These are phyloP conservation scores for Cebidichthys violaceus DNA, from an alignment of 2,113 vertebrate species.

Conservation along the genomic window DNA sequence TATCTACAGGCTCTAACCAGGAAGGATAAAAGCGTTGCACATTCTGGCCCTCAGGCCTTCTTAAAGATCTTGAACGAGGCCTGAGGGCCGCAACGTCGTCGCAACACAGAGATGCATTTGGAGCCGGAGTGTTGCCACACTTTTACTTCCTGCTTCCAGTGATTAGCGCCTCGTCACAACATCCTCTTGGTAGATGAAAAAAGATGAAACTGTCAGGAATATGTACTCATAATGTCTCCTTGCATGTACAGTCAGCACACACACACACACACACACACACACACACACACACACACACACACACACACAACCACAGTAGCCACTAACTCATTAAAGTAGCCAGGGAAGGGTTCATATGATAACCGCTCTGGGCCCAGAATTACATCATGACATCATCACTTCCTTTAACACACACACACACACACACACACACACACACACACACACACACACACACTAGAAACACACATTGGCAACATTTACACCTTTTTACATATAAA, in stretches of 20 bases:
- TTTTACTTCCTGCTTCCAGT: background rate
- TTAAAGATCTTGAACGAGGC: background rate
- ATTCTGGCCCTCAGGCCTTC: background rate
- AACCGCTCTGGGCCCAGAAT: slow-evolving; percentile 68
- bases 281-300: background rate
- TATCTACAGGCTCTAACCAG: background rate
- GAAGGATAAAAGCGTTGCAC: background rate
- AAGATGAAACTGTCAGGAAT: slow-evolving; percentile 3
- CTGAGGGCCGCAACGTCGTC: background rate
- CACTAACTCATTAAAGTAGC: slow-evolving; percentile 64
- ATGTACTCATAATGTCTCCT: background rate
- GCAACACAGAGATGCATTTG: no score
- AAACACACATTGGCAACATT: background rate
- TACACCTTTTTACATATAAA: background rate
- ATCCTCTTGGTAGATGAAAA: background rate
- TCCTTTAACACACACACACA: slow-evolving; percentile 30
- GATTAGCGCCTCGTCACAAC: background rate
- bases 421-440: slow-evolving; percentile 2
- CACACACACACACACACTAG: slow-evolving; percentile 4
- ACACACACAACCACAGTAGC: slow-evolving; percentile 30
- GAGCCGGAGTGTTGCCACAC: no score
- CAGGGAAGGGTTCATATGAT: slow-evolving; percentile 54
- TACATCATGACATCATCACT: slow-evolving; percentile 73
- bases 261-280: background rate
- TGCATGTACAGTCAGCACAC: background rate